phyloP scores from a whole-genome alignment of 2,888 invertebrate species.

The Drosophila neotestacea region DNA sequence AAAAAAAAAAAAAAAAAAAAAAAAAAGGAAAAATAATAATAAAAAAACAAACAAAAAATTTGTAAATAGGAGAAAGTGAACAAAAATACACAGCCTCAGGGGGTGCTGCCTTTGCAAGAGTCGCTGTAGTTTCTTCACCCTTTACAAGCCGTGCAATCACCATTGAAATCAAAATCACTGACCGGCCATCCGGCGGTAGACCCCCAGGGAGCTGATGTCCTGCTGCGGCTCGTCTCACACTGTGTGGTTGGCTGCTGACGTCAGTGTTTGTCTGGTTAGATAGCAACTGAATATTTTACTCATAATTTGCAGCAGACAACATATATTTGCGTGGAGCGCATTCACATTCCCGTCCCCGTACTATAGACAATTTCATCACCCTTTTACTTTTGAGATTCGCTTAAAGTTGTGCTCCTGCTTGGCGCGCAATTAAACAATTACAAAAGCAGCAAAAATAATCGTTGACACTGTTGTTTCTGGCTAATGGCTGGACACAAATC shows the following conservation, averaged over 20 bases:
- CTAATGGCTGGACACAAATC: constrained; percentile 58
- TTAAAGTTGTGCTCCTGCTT: constrained; percentile 9
- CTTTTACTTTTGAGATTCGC: constrained; percentile 6
- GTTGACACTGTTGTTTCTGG: constrained; percentile 22
- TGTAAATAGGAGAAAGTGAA: constrained; percentile 1
- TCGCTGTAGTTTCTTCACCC: constrained; percentile 65
- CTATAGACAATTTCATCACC: constrained; percentile 1
- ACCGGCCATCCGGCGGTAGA: constrained; percentile 38
- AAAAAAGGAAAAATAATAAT: constrained; percentile 7
- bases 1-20: constrained; percentile 57
- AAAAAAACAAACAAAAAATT: not conserved
- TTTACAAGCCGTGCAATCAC: constrained; percentile 66
- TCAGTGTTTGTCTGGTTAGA: constrained; percentile 46
- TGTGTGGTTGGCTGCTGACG: constrained; percentile 53
- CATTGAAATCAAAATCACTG: constrained; percentile 58
- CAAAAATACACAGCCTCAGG: constrained; percentile 52
- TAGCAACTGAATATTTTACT: constrained; percentile 61
- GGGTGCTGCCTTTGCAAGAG: constrained; percentile 50
- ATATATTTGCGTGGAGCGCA: constrained; percentile 51
- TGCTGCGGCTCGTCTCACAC: constrained; percentile 55
- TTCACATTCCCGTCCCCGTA: not conserved
- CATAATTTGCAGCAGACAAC: constrained; percentile 46
- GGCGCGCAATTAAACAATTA: constrained; percentile 38
- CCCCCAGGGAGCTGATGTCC: constrained; percentile 71
- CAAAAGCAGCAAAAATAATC: constrained; percentile 24